Conservation (phyloP, 2,113 vertebrate genomes). For the Rhinoptilus africanus region DNA sequence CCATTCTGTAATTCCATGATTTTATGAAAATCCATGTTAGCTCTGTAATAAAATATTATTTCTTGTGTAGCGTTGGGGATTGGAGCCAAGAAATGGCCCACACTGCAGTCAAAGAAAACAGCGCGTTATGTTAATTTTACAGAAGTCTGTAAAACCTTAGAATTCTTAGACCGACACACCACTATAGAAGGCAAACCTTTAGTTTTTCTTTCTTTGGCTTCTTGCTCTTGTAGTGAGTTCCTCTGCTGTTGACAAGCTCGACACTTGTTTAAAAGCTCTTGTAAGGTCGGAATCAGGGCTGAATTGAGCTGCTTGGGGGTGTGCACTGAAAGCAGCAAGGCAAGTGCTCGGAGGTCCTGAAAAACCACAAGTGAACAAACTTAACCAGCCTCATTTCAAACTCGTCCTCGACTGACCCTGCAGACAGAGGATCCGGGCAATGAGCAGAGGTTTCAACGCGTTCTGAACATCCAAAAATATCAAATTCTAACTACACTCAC, state of each 20-base stretch:
- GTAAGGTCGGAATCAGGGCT: constrained; percentile 89
- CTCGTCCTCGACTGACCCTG: not conserved
- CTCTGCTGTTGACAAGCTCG: constrained; percentile 90
- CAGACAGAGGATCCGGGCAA: not conserved
- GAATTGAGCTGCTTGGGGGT: constrained; percentile 89
- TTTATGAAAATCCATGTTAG: not conserved
- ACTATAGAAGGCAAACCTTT: constrained; percentile 79
- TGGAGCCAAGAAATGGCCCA: not conserved
- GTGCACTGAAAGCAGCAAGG: constrained; percentile 92
- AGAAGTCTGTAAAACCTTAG: not conserved
- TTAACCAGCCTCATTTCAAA: not conserved
- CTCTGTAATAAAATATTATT: accelerated
- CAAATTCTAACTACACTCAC: not conserved
- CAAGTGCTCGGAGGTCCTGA: constrained; percentile 91
- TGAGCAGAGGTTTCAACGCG: not conserved
- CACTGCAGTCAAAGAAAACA: not conserved
- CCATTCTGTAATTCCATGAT: too few relatives aligned
- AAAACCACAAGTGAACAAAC: not conserved
- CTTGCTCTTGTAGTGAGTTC: constrained; percentile 86
- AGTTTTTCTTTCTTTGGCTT: constrained; percentile 92
- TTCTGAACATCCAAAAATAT: not conserved
- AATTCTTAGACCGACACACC: not conserved
- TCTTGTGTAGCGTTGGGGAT: accelerated
- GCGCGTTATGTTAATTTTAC: accelerated
- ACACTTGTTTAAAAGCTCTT: constrained; percentile 91